Percentiles rank a stretch among this genome's conserved stretches.
phyloP scores from a whole-genome alignment of 1,140 invertebrate genomes.

The Arion vulgaris region DNA sequence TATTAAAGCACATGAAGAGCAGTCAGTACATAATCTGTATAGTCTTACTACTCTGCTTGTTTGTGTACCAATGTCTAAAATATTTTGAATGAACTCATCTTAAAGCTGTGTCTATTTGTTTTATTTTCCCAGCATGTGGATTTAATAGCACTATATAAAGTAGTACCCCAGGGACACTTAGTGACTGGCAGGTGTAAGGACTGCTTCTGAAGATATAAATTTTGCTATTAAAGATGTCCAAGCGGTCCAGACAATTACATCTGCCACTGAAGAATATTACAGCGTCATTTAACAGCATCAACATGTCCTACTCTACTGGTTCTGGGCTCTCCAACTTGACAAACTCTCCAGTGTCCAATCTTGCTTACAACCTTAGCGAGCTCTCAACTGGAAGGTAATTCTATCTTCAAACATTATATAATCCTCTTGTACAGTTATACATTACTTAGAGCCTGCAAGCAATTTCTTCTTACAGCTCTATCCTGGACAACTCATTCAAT shows the following conservation, averaged over 20 bases:
- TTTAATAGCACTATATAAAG: not conserved
- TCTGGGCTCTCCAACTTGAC: slow-evolving; percentile 27
- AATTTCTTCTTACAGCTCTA: too few species aligned
- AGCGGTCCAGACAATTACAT: not conserved
- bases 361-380: slow-evolving; percentile 37
- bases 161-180: not conserved
- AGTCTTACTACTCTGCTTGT: too few species aligned
- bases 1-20: too few species aligned
- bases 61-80: too few species aligned
- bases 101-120: too few species aligned
- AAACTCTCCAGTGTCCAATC: slow-evolving; percentile 30
- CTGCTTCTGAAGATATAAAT: not conserved
- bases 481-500: too few species aligned
- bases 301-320: slow-evolving; percentile 27
- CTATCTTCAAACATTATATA: too few species aligned
- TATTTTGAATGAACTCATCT: too few species aligned
- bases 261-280: slow-evolving; percentile 34
- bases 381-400: slow-evolving; percentile 37
- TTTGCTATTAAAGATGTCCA: slow-evolving; percentile 31
- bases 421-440: too few species aligned
- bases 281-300: slow-evolving; percentile 10
- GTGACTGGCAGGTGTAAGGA: not conserved
- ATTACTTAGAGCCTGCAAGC: too few species aligned
- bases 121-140: not conserved
- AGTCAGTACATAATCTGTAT: too few species aligned